phyloP scores from a whole-genome alignment of 2,113 vertebrate genomes.

The Chitala chitala region DNA sequence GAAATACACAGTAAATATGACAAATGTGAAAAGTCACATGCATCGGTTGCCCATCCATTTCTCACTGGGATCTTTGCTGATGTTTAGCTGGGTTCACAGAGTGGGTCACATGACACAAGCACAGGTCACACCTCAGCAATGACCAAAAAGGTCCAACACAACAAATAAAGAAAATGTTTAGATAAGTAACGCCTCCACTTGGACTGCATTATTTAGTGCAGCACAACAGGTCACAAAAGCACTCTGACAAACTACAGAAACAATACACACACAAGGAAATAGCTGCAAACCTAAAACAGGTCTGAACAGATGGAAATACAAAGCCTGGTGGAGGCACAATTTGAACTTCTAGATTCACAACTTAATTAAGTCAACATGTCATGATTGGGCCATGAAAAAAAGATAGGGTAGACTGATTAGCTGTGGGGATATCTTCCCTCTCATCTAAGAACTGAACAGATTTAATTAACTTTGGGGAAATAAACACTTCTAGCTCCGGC shows the following conservation, averaged over 20 bases:
- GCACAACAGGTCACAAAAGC: too few relatives aligned
- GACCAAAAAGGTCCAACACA: too few relatives aligned
- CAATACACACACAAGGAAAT: too few relatives aligned
- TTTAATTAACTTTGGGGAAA: constrained; percentile 14
- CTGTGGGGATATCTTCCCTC: constrained; percentile 1
- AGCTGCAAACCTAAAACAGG: too few relatives aligned
- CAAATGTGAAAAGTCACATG: background rate
- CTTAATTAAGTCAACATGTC: background rate
- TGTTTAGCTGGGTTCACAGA: background rate
- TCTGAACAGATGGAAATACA: background rate
- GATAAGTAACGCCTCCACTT: too few relatives aligned
- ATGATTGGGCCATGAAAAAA: background rate
- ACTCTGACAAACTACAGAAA: too few relatives aligned
- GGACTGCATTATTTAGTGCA: too few relatives aligned
- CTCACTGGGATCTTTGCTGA: background rate
- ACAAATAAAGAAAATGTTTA: too few relatives aligned
- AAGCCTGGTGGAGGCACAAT: background rate
- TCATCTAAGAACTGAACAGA: constrained; percentile 7
- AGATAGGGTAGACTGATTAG: background rate
- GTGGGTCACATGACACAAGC: background rate
- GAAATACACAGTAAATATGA: background rate
- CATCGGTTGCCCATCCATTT: background rate
- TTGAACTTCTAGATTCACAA: background rate
- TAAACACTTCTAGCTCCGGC: constrained; percentile 1
- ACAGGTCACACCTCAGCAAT: too few relatives aligned